Evolutionary conservation across 2,797 vertebrate species (phyloP), one percentile per base, ranked within the genome.

Genomic region (Avahi laniger): DNA sequence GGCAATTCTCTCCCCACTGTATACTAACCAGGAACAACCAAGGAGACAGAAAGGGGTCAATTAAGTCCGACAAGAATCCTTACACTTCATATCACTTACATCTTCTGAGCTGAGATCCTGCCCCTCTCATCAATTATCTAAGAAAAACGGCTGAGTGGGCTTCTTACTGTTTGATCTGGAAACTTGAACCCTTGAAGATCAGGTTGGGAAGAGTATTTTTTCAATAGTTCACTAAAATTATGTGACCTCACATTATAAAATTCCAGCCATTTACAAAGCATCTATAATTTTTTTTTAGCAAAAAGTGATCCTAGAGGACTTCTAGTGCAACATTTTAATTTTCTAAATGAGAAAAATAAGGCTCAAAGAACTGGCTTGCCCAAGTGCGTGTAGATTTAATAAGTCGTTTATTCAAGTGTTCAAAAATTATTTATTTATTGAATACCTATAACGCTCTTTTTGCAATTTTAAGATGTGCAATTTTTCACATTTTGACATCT

Each of bases 281-380:
- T 33, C 14, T 30, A 65, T 0, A 20, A 26, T 26, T 52, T 75
- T 57, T 38, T 54, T 43, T 76, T 33, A 78, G n/a, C 79, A 70
- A 43, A 73, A 54, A 43, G 50, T 2, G 10, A 35, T 50, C 43
- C 79, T 30, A 81, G 43, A 63, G 26, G 22, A 17, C 7, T 59
- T 65, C 57, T 85, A 70, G 33, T 35, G 35, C 76, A 88, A 80
- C 7, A 35, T 33, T 9, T 81, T 76, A 43, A 35, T 76, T 82
- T 91, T 86, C 73, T 35, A 69, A 84, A 63, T 61, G 24, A 91
- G n/a, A 69, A 93, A 94, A 95, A 69, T 12, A 78, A 78, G 59
- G 2, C 12, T 70, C 26, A 79, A 80, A 30, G 13, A 50, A 57
- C 15, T 63, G n/a, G 18, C n/a, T 83, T 79, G 14, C 43, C 52